Evolutionary conservation across 30 jellyfish, hydroid and myxozoan genomes (phyloP), one percentile per base, ranked within the genome.

Genomic region (Aurelia aurita complex sp. Pacific): DNA sequence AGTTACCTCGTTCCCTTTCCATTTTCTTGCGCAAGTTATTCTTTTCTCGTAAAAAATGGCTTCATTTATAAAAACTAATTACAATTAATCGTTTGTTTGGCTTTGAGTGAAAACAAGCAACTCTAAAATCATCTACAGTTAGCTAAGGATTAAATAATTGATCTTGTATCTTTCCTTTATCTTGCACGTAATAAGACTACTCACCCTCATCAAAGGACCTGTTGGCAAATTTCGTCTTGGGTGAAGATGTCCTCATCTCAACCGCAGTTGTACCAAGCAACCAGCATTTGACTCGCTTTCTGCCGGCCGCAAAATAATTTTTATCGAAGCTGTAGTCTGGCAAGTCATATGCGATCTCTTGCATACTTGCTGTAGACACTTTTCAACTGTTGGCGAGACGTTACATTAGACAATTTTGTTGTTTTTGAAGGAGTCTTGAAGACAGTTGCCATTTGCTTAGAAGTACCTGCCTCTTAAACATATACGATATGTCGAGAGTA

Each of bases 221-320:
- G 80, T 15, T 70, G 38, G 83, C 76, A 69, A 17, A 81, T 32
- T 10, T 46, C 17, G 71, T 70, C 64, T 79, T 82, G 1, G 85
- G 91, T 10, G 83, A 69, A 10, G 80, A 64, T 34, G 54, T 38
- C 71, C 73, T 71, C 79, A 67, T 62, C 18, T 82, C 91, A 18
- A 71, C 61, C 9, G 85, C 91, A 16, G 91, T 52, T 7, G 91
- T 71, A 14, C 82, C 91, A 23, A 82, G 77, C 38, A 82, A 72
- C 91, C 91, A 82, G 43, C 80, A 53, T 62, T 82, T 82, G 33
- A 82, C 91, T 59, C 91, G 82, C 79, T 69, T 82, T 62, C 85
- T 54, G 18, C 91, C 91, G 38, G 85, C 91, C 40, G 91, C 79
- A 55, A 60, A 71, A 1, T 69, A 79, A 32, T 40, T 71, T 46